Evolutionary conservation across 2,888 invertebrate species (phyloP).

Genomic region (Tridacna crocea): DNA sequence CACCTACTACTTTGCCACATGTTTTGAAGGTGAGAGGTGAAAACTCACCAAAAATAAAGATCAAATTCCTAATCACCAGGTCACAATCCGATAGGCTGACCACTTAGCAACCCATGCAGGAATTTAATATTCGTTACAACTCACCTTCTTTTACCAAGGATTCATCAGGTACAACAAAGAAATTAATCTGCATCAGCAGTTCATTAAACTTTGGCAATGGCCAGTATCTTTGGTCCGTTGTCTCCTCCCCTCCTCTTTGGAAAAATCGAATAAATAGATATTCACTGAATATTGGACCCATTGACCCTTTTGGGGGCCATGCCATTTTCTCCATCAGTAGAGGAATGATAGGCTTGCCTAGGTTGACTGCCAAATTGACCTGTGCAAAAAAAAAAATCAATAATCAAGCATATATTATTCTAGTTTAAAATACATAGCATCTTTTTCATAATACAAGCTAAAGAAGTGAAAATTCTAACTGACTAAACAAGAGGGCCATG

Average conservation of each 20-base stretch:
- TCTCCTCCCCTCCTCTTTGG: constrained; percentile 70
- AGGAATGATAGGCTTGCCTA: constrained; percentile 82
- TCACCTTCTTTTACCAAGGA: constrained; percentile 67
- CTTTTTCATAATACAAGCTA: too few relatives aligned
- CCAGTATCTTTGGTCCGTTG: constrained; percentile 79
- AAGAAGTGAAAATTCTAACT: too few relatives aligned
- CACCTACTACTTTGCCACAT: too few relatives aligned
- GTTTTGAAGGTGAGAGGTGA: too few relatives aligned
- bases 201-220: constrained; percentile 80
- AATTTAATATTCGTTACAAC: too few relatives aligned
- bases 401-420: neutral
- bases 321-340: constrained; percentile 80
- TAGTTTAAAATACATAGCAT: too few relatives aligned
- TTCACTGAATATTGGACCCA: constrained; percentile 83
- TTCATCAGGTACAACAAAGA: constrained; percentile 72
- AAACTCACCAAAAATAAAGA: too few relatives aligned
- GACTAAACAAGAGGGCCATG: too few relatives aligned
- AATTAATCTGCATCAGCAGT: constrained; percentile 81
- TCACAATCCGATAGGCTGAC: too few relatives aligned
- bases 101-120: too few relatives aligned
- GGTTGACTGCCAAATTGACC: constrained; percentile 79
- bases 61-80: too few relatives aligned
- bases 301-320: constrained; percentile 83
- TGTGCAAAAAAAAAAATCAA: constrained; percentile 40
- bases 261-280: constrained; percentile 81